Conservation (phyloP, 2,888 invertebrate genomes). For the Volucella inanis region DNA sequence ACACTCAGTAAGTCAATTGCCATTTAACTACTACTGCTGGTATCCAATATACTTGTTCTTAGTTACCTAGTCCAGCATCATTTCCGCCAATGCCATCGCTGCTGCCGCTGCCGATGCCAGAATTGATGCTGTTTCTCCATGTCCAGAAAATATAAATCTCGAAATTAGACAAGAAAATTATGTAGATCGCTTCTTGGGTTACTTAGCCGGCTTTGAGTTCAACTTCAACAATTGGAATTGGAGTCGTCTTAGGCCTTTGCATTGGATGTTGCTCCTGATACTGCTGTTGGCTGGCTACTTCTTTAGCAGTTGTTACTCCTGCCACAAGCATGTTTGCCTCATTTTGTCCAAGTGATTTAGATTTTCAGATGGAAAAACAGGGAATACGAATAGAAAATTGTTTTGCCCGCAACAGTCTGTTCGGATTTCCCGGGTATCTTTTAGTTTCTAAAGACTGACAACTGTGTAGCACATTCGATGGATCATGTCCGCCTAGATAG, state of each 20-base stretch:
- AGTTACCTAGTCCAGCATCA: constrained; percentile 1
- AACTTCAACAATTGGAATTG: constrained; percentile 50
- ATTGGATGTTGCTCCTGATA: constrained; percentile 41
- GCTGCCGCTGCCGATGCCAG: constrained; percentile 15
- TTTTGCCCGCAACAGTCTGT: constrained; percentile 41
- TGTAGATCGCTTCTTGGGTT: constrained; percentile 71
- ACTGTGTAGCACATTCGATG: constrained; percentile 58
- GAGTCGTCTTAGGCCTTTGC: neutral
- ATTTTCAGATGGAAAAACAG: constrained; percentile 69
- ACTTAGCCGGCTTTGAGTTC: constrained; percentile 40
- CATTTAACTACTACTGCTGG: constrained; percentile 50
- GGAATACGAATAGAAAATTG: constrained; percentile 27
- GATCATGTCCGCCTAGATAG: constrained; percentile 68
- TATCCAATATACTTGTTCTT: constrained; percentile 1
- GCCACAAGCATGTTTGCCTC: constrained; percentile 66
- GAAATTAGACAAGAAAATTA: constrained; percentile 75
- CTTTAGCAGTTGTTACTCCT: constrained; percentile 45
- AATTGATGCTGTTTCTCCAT: constrained; percentile 17
- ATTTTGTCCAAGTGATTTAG: constrained; percentile 73
- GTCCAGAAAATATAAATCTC: constrained; percentile 60
- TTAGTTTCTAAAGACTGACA: constrained; percentile 50
- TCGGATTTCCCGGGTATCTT: neutral
- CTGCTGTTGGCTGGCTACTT: constrained; percentile 15
- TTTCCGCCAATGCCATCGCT: constrained; percentile 4
- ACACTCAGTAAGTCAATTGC: constrained; percentile 64